Percentiles rank a stretch among this genome's conserved stretches.
These are phyloP conservation scores for Nymphalis c-album DNA, from an alignment of 2,888 invertebrate species.

Conservation along the genomic window DNA sequence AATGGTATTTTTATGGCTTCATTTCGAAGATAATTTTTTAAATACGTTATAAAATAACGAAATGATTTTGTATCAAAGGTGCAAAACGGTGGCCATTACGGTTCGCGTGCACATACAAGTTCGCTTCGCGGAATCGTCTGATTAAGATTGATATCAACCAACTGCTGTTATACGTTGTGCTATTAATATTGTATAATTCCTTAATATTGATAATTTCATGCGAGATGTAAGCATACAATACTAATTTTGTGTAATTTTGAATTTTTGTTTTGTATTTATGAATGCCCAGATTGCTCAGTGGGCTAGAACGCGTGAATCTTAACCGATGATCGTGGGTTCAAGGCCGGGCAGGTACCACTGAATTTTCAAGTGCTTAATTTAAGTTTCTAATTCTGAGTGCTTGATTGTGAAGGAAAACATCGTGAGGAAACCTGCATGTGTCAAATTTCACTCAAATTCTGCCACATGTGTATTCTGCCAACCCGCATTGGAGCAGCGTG, in stretches of 20 bases:
- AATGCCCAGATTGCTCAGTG: too few relatives aligned
- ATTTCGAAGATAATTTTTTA: not conserved
- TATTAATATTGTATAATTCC: slow-evolving; percentile 48
- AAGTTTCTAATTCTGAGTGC: too few relatives aligned
- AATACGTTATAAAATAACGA: not conserved
- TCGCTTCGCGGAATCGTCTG: slow-evolving; percentile 49
- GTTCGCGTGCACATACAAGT: slow-evolving; percentile 46
- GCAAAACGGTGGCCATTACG: slow-evolving; percentile 37
- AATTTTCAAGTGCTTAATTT: too few relatives aligned
- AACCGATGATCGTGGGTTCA: too few relatives aligned
- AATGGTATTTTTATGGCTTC: not conserved
- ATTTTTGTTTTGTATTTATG: too few relatives aligned
- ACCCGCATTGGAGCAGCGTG: too few relatives aligned
- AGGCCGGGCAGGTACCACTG: too few relatives aligned
- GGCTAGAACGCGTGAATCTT: too few relatives aligned
- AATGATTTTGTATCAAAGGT: slow-evolving; percentile 38
- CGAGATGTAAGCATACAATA: slow-evolving; percentile 15
- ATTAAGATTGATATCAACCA: slow-evolving; percentile 59
- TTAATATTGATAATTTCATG: slow-evolving; percentile 49
- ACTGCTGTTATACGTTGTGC: slow-evolving; percentile 51
- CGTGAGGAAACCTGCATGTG: too few relatives aligned
- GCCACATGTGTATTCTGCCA: too few relatives aligned
- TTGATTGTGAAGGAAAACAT: too few relatives aligned
- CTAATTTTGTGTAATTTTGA: not conserved
- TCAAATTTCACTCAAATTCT: too few relatives aligned